Percentiles rank a stretch among this genome's conserved stretches.
phyloP scores from a whole-genome alignment of 2,888 invertebrate species.

The Boloria selene region DNA sequence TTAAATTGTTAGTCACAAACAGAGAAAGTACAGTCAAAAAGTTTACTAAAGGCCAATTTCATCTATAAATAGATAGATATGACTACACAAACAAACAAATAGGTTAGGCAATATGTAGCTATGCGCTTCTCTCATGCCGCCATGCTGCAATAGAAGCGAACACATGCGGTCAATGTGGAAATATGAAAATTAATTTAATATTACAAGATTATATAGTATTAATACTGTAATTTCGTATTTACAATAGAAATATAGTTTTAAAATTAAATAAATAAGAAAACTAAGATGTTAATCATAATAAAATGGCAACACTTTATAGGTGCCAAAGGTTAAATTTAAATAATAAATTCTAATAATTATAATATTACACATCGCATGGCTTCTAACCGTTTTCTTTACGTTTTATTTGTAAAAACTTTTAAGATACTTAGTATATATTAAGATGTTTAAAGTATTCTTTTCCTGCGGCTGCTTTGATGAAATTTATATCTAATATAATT shows the following conservation, averaged over 20 bases:
- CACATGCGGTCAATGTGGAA: constrained; percentile 52
- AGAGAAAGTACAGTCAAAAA: background rate
- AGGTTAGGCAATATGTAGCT: constrained; percentile 53
- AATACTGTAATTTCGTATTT: background rate
- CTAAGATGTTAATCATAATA: no score
- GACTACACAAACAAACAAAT: constrained; percentile 56
- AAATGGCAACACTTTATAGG: no score
- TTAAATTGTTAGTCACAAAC: constrained; percentile 5
- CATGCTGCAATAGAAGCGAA: constrained; percentile 72
- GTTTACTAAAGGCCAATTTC: background rate
- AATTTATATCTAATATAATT: no score
- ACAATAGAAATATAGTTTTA: background rate
- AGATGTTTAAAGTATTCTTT: no score
- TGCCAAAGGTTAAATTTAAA: no score
- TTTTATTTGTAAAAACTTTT: no score
- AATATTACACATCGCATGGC: no score
- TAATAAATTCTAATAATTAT: no score
- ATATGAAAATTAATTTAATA: constrained; percentile 15
- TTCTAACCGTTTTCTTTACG: no score
- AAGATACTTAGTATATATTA: no score
- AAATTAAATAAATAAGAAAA: no score
- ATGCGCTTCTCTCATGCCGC: constrained; percentile 72
- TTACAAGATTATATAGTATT: background rate
- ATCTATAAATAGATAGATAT: constrained; percentile 33
- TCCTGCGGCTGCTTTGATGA: no score